Evolutionary conservation across 2,113 vertebrate species (phyloP), one percentile per base, ranked within the genome.

Genomic region (Megalops atlanticus): DNA sequence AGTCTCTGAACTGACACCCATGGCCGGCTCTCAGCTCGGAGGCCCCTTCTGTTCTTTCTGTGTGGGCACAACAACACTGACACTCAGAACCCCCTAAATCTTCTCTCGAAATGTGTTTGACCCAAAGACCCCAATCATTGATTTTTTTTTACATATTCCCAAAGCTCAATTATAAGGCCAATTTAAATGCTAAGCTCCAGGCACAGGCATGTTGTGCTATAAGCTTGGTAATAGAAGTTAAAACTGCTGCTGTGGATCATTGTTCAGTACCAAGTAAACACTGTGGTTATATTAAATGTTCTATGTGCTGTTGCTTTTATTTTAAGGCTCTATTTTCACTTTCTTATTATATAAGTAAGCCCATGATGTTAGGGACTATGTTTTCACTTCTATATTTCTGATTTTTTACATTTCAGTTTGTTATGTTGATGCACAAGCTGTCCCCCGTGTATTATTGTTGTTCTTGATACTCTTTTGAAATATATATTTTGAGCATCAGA

Each of bases 41-140:
- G 11, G 52, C 52, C 52, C n/a, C n/a, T n/a, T 58, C 52, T 58
- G 21, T 58, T 31, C 58, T 31, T 31, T 7, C 58, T 10, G 58
- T 64, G 58, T 10, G 24, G n/a, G 4, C 58, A 31, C 3, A 10
- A 24, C 31, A n/a, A n/a, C 58, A 64, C 0, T 10, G 8, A 31
- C 2, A n/a, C 31, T 31, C 11, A n/a, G 58, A 64, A n/a, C n/a
- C n/a, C 54, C 58, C 58, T 64, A 64, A 64, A 64, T 64, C 24
- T 64, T 64, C 31, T n/a, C n/a, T 64, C 58, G 31, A 64, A 64
- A n/a, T 64, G 24, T 64, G 58, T 64, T 64, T 64, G 58, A 64
- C 58, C 58, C 31, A 64, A n/a, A 64, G 58, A 64, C 58, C 58
- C 58, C 58, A 64, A 27, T n/a, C 58, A 31, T 21, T 24, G 49